phyloP scores from a whole-genome alignment of 1,140 invertebrate species.

The Hormaphis cornu region DNA sequence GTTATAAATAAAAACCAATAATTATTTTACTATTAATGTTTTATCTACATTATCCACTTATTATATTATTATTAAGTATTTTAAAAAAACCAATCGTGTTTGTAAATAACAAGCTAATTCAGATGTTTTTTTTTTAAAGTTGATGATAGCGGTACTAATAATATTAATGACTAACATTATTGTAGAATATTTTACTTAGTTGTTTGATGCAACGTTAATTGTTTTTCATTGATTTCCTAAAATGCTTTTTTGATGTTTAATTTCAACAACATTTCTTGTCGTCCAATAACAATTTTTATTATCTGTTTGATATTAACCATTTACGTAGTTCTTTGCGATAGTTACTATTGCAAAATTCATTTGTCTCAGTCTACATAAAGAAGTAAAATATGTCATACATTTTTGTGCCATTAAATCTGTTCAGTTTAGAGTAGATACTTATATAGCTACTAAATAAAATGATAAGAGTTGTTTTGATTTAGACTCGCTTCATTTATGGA shows the following conservation, averaged over 20 bases:
- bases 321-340: neutral
- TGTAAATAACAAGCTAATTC: too few species aligned
- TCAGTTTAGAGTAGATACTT: too few species aligned
- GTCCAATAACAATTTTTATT: neutral
- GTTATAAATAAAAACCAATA: constrained; percentile 18
- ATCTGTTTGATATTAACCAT: neutral
- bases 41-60: neutral
- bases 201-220: neutral
- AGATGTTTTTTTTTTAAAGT: too few species aligned
- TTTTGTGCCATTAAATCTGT: constrained; percentile 10
- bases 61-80: too few species aligned
- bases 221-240: neutral
- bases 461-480: too few species aligned
- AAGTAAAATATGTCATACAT: neutral
- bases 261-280: neutral
- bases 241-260: neutral
- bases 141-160: too few species aligned
- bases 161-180: too few species aligned
- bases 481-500: neutral
- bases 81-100: too few species aligned
- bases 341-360: neutral
- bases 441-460: too few species aligned
- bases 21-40: neutral
- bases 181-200: too few species aligned
- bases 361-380: too few species aligned